phyloP scores from a whole-genome alignment of 2,797 vertebrate species.

The Lagocephalus sceleratus region DNA sequence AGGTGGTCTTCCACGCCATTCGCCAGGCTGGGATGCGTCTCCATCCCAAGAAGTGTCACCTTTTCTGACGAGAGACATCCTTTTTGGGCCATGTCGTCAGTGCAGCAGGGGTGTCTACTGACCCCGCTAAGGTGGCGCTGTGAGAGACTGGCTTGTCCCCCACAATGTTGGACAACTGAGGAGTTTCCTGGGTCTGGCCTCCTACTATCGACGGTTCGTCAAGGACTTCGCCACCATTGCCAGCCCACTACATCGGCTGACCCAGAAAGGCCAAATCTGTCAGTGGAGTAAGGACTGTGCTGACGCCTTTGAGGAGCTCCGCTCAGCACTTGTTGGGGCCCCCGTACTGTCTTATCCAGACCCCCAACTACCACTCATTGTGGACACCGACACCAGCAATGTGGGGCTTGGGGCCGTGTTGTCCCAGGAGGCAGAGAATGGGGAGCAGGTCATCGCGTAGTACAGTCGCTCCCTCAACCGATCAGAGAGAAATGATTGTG shows the following conservation, averaged over 20 bases:
- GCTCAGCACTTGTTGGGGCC: background rate
- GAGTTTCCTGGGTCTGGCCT: background rate
- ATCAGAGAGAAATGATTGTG: background rate
- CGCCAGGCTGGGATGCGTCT: background rate
- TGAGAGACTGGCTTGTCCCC: background rate
- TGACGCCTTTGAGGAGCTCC: background rate
- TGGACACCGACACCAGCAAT: background rate
- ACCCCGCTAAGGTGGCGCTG: background rate
- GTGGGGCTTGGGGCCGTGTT: background rate
- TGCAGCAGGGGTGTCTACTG: background rate
- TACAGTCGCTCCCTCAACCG: no score
- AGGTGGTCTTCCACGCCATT: background rate
- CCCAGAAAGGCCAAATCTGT: background rate
- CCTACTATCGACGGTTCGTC: background rate
- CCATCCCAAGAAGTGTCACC: constrained; percentile 1
- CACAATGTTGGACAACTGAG: background rate
- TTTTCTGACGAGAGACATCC: background rate
- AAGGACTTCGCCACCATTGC: constrained; percentile 1
- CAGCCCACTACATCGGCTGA: background rate
- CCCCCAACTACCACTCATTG: background rate
- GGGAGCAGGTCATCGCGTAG: background rate
- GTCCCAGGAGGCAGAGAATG: background rate
- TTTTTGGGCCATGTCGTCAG: constrained; percentile 1
- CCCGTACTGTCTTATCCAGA: background rate
- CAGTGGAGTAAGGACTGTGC: no score